phyloP scores from a whole-genome alignment of 2,888 invertebrate genomes.

The Laspeyria flexula region DNA sequence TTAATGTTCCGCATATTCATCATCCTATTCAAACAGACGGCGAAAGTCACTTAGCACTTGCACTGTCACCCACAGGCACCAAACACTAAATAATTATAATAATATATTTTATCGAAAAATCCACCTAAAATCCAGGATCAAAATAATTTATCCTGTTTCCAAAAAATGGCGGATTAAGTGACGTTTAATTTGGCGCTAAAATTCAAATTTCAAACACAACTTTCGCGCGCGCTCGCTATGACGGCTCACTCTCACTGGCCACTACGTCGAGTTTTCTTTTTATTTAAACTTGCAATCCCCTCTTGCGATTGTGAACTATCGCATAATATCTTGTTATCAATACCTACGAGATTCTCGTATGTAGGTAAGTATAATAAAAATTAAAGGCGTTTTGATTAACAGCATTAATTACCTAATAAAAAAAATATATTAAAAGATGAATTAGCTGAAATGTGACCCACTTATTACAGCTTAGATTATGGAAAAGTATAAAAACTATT shows the following conservation, averaged over 20 bases:
- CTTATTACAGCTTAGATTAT: too few species aligned
- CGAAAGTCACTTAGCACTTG: slow-evolving; percentile 75
- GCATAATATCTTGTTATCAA: slow-evolving; percentile 72
- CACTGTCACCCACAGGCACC: slow-evolving; percentile 62
- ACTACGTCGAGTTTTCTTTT: slow-evolving; percentile 71
- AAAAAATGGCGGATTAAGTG: slow-evolving; percentile 25
- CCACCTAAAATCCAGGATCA: slow-evolving; percentile 35
- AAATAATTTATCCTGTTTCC: slow-evolving; percentile 24
- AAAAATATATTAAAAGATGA: too few species aligned
- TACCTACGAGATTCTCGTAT: slow-evolving; percentile 45
- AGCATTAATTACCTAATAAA: too few species aligned
- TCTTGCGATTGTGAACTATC: slow-evolving; percentile 70
- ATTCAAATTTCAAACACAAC: slow-evolving; percentile 59
- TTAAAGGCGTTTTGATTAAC: too few species aligned
- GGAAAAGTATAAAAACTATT: too few species aligned
- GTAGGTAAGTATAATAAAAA: too few species aligned
- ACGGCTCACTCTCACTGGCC: slow-evolving; percentile 78
- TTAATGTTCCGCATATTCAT: slow-evolving; percentile 71
- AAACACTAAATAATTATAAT: slow-evolving; percentile 41
- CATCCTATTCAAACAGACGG: slow-evolving; percentile 63
- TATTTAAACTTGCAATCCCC: slow-evolving; percentile 77
- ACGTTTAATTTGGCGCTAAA: slow-evolving; percentile 58
- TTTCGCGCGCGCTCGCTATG: slow-evolving; percentile 66
- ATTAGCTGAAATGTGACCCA: neutral
- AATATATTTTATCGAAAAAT: slow-evolving; percentile 29